phyloP scores from a whole-genome alignment of 1,140 invertebrate genomes.

The Sarcophaga peregrina region DNA sequence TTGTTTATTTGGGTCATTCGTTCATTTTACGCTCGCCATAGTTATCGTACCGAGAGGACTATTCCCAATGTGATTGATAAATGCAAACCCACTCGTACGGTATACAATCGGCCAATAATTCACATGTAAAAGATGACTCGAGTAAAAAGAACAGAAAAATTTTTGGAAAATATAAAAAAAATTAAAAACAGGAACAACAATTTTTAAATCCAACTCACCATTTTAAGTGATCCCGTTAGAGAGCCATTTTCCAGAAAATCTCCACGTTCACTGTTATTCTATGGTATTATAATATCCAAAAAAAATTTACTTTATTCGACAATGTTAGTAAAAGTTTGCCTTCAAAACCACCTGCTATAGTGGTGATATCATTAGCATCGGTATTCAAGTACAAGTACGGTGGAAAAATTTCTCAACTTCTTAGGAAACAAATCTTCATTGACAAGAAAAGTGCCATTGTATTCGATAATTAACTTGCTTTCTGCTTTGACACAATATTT shows the following conservation, averaged over 20 bases:
- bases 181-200: not conserved
- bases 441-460: slow-evolving; percentile 33
- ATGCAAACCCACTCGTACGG: too few species aligned
- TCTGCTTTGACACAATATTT: not conserved
- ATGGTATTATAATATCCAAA: slow-evolving; percentile 37
- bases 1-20: too few species aligned
- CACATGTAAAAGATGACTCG: too few species aligned
- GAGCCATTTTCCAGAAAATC: slow-evolving; percentile 49
- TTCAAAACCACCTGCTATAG: slow-evolving; percentile 48
- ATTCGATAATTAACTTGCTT: not conserved
- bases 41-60: too few species aligned
- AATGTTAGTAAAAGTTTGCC: slow-evolving; percentile 54
- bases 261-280: slow-evolving; percentile 18
- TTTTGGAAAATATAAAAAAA: too few species aligned
- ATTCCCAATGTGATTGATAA: too few species aligned
- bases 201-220: slow-evolving; percentile 34
- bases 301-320: slow-evolving; percentile 33
- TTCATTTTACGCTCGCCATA: too few species aligned
- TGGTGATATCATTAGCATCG: not conserved
- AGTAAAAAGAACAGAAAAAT: too few species aligned
- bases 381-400: slow-evolving; percentile 51
- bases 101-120: too few species aligned
- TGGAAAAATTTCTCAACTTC: slow-evolving; percentile 56
- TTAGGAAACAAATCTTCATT: slow-evolving; percentile 52
- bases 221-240: slow-evolving; percentile 49